These are phyloP conservation scores for Epizoanthus fatuus DNA, from an alignment of 92 coral and sea anemone genomes.

Conservation along the genomic window DNA sequence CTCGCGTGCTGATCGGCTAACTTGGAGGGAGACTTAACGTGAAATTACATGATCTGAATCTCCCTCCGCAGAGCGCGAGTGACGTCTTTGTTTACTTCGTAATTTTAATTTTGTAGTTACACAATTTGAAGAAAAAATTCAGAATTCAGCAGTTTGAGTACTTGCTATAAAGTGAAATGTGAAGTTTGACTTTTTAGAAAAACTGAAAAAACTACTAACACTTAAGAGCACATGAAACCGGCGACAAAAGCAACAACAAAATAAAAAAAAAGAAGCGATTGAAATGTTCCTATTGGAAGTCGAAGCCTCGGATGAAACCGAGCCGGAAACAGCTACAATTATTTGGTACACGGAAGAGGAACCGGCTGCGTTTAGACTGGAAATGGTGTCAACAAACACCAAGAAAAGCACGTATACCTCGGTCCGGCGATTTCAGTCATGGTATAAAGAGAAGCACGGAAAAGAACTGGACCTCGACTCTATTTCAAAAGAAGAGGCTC, in stretches of 20 bases:
- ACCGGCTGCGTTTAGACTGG: conserved; percentile 8
- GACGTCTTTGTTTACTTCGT: no score
- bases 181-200: conserved; percentile 24
- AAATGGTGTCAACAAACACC: conserved; percentile 51
- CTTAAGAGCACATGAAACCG: conserved; percentile 3
- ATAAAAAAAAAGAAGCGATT: neutral
- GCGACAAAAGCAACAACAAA: neutral
- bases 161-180: neutral
- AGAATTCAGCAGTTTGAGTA: neutral
- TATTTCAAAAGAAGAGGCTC: conserved; percentile 52
- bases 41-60: no score
- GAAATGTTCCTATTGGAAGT: neutral
- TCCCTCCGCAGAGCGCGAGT: no score
- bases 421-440: conserved; percentile 55
- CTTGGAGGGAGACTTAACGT: no score
- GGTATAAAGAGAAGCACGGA: conserved; percentile 58
- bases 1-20: no score
- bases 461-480: conserved; percentile 37
- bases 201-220: conserved; percentile 2
- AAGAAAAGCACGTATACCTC: conserved; percentile 56
- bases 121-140: no score
- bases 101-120: no score
- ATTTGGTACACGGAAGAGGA: conserved; percentile 40
- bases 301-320: neutral
- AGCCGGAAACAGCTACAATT: conserved; percentile 3